Evolutionary conservation across 2,888 invertebrate genomes (phyloP), one percentile per base, ranked within the genome.

Genomic region (Nudaria mundana): DNA sequence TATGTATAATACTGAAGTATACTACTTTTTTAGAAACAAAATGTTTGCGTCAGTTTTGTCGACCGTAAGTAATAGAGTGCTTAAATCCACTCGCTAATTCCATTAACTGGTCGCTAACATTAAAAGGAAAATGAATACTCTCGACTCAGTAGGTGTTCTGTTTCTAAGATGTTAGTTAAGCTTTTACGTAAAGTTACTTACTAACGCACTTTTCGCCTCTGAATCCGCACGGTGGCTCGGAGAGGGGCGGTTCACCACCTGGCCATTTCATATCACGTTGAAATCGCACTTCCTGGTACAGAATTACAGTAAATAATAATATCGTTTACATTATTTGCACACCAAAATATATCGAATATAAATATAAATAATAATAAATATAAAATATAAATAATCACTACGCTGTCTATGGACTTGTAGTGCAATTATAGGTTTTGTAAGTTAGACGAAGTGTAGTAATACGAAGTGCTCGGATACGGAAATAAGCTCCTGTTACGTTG

Each of bases 201-300:
- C 97, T 94, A 69, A 95, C 94, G 78, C 98, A 98, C 75, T 95
- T 94, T 85, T 97, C 96, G 37, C 94, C 96, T 22, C 93, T 89
- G 77, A 96, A 98, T n/a, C 98, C 98, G 77, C 98, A 98, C 15
- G 90, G 89, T 1, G 97, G 98, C 63, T 95, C 96, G 2, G 97
- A 95, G 10, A 94, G 90, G 0, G 98, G 97, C 24, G 94, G 94
- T 30, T 89, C 86, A 5, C 92, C 93, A 7, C 92, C 91, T 14
- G 95, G 90, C 97, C 97, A 98, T 49, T 93, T 91, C 57, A 97
- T 93, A 29, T 91, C 81, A 20, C 91, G 91, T 29, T 91, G 91
- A 70, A 97, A 86, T 59, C 93, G 91, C 62, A 97, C 90, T 71
- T 93, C 92, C 97, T 97, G 86, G 10, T n/a, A n/a, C n/a, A n/a